Evolutionary conservation across 2,113 vertebrate genomes (phyloP), one percentile per base, ranked within the genome.

Genomic region (rabbit (Oryctolagus cuniculus)): DNA sequence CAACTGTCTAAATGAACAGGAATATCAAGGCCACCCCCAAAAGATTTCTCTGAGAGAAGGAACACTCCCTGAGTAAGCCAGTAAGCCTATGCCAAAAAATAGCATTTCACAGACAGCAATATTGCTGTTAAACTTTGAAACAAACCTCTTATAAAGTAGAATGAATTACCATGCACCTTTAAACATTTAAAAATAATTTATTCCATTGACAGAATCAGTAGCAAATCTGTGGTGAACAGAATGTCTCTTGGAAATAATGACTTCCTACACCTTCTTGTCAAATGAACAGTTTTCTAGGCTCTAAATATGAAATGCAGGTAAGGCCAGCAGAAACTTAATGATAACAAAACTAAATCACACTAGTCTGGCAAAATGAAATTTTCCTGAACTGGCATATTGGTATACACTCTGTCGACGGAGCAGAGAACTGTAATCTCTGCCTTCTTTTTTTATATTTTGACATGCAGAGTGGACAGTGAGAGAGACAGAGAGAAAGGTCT

Each of bases 101-200:
- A 82, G 44, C 12, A 84, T 81, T 77, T 1, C 72, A 31, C 44
- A 90, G 64, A 64, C 44, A 90, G 17, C 6, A 5, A 79, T 36
- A 67, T 58, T 70, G 51, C 7, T 58, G 64, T 31, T n/a, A 31
- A 79, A 29, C 67, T 89, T 61, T 87, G 53, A 90, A 93, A 84
- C 44, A 77, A 91, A 31, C 5, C 44, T 77, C 64, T 86, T 73
- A 53, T 72, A 63, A 89, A 21, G 21, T 70, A 67, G 29, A 63
- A 24, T 25, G 8, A 82, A 63, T 49, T 34, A 19, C 55, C 29
- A 7, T 29, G 29, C 51, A 8, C 27, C 87, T 73, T 53, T 11
- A 55, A 83, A 75, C 58, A 25, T 51, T 55, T 80, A n/a, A 51
- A 96, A 95, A 69, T 69, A 64, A 81, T 78, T 82, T 89, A 36